Evolutionary conservation across 2,797 vertebrate species (phyloP), one percentile per base, ranked within the genome.

Genomic region (Mareca strepera): DNA sequence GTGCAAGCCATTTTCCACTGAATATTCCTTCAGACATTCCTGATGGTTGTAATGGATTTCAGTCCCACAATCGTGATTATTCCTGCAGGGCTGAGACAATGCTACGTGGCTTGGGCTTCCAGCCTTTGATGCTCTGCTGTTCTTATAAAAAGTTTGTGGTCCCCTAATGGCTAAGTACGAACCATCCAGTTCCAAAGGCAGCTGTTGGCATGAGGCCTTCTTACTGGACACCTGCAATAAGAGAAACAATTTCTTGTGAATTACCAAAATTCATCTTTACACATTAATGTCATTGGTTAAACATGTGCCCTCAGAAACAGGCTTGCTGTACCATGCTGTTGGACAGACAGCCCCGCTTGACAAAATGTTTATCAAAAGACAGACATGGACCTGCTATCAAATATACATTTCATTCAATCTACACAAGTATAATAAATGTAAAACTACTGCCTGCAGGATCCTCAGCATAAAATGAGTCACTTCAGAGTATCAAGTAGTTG

Each of bases 81-180:
- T 98, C 62, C 96, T 96, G 63, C 95, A 93, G 17, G 79, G 68
- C 16, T 59, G 93, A 69, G 91, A 64, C 66, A 89, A 84, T 9
- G 56, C 68, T 56, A 43, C 60, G 22, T 0, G 11, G 10, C 35
- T 35, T 25, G 94, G 96, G 82, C 94, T 96, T 90, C 82, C 86
- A 74, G 46, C 43, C 29, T 94, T 95, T 2, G 48, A 70, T 11
- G 79, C 31, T 70, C 91, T 90, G 17, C 89, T 88, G 69, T 90
- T 96, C 76, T 97, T 97, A 44, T 17, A 77, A 17, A 22, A 88
- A n/a, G 43, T 70, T 52, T 96, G 97, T 43, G 95, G 79, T 85
- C 52, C 60, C 8, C 80, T 82, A 44, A 68, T 62, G 89, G 96
- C 89, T 90, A 98, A 94, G 94, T 97, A 99, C n/a, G 98, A 99